These are phyloP conservation scores for Sipunculus nudus DNA, from an alignment of 2,888 invertebrate genomes.

Conservation along the genomic window DNA sequence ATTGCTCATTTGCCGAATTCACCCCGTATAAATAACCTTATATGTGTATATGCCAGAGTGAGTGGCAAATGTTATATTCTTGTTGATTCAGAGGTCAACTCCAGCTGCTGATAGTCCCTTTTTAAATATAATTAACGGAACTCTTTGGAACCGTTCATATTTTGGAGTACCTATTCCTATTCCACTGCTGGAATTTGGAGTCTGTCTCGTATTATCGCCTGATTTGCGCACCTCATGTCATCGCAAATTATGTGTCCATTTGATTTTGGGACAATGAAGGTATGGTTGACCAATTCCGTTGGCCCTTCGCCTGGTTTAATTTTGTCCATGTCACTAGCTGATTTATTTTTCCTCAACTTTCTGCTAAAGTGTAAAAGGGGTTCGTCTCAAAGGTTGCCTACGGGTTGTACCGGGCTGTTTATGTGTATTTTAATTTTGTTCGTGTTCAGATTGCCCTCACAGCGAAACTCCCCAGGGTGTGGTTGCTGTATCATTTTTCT, in stretches of 20 bases:
- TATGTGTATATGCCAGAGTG: conserved; percentile 1
- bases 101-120: conserved; percentile 13
- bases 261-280: background rate
- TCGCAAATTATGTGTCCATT: background rate
- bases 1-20: background rate
- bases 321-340: background rate
- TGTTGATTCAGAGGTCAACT: background rate
- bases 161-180: background rate
- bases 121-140: conserved; percentile 12
- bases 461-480: background rate
- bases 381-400: background rate
- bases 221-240: background rate
- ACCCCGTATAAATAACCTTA: background rate
- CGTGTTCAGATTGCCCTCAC: background rate
- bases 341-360: background rate
- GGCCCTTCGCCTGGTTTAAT: conserved; percentile 3
- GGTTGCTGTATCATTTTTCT: background rate
- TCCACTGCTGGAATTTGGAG: background rate
- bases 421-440: background rate
- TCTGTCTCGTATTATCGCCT: background rate
- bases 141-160: background rate
- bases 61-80: background rate
- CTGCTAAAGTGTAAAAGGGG: background rate
- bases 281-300: background rate
- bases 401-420: background rate